phyloP scores from a whole-genome alignment of 2,888 invertebrate genomes.

The Leucania comma region DNA sequence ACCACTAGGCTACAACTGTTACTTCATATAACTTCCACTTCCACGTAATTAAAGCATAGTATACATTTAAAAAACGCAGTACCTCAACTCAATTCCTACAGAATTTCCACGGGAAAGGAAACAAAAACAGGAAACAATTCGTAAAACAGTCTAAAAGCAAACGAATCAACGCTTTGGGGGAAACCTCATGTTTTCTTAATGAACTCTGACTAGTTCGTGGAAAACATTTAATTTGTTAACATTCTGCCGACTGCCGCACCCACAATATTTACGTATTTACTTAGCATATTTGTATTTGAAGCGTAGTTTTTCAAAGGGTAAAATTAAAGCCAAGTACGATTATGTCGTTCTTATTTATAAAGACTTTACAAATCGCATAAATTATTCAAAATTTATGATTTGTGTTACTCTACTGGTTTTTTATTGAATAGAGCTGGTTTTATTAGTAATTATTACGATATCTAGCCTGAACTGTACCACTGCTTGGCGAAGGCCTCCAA shows the following conservation, averaged over 20 bases:
- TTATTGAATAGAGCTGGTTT: too few relatives aligned
- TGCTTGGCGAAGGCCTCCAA: too few relatives aligned
- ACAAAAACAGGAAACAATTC: slow-evolving; percentile 44
- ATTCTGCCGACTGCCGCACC: slow-evolving; percentile 12
- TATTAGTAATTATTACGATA: too few relatives aligned
- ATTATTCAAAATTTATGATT: too few relatives aligned
- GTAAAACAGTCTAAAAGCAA: slow-evolving; percentile 17
- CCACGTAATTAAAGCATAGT: slow-evolving; percentile 22
- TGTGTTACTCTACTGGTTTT: too few relatives aligned
- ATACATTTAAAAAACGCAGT: slow-evolving; percentile 36
- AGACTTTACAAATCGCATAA: too few relatives aligned
- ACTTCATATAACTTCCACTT: background rate
- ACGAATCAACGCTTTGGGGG: slow-evolving; percentile 32
- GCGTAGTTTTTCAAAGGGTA: background rate
- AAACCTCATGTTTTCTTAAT: slow-evolving; percentile 58
- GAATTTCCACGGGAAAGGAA: slow-evolving; percentile 8
- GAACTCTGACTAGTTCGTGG: slow-evolving; percentile 29
- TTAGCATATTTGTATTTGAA: background rate
- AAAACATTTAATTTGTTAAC: slow-evolving; percentile 47
- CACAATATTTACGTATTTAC: slow-evolving; percentile 22
- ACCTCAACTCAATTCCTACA: slow-evolving; percentile 21
- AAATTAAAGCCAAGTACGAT: background rate
- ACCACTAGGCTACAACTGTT: too few relatives aligned
- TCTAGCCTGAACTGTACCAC: too few relatives aligned
- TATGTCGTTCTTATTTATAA: background rate